Conservation (phyloP, 2,113 vertebrate genomes). For the Oreocharis arfaki region DNA sequence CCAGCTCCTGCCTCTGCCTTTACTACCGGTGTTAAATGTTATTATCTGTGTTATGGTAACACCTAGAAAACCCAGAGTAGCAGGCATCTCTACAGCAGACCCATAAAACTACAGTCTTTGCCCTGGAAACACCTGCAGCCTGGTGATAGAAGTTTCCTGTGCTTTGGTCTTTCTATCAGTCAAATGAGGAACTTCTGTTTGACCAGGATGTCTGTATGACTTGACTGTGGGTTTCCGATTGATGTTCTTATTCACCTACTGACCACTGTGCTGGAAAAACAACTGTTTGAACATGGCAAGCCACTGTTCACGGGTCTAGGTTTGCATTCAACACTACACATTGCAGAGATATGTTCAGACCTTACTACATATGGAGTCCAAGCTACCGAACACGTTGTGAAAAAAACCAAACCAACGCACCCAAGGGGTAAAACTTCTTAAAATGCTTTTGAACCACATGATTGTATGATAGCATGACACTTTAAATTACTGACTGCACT, state of each 20-base stretch:
- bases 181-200: not conserved
- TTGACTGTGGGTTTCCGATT: not conserved
- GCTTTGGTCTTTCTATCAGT: not conserved
- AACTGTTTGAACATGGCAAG: not conserved
- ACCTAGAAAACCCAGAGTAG: not conserved
- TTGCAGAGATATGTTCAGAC: not conserved
- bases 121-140: slow-evolving; percentile 26
- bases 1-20: not conserved
- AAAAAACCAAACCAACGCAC: not conserved
- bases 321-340: not conserved
- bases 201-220: not conserved
- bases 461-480: not conserved
- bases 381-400: rapidly evolving
- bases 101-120: not conserved
- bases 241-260: not conserved
- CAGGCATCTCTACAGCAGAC: not conserved
- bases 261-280: not conserved
- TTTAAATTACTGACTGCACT: not conserved
- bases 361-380: not conserved
- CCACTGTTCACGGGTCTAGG: not conserved
- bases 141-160: not conserved
- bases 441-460: not conserved
- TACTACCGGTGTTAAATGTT: not conserved
- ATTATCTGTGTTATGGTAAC: not conserved
- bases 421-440: not conserved